phyloP scores from a whole-genome alignment of 1,140 invertebrate genomes.

The Plodia interpunctella region DNA sequence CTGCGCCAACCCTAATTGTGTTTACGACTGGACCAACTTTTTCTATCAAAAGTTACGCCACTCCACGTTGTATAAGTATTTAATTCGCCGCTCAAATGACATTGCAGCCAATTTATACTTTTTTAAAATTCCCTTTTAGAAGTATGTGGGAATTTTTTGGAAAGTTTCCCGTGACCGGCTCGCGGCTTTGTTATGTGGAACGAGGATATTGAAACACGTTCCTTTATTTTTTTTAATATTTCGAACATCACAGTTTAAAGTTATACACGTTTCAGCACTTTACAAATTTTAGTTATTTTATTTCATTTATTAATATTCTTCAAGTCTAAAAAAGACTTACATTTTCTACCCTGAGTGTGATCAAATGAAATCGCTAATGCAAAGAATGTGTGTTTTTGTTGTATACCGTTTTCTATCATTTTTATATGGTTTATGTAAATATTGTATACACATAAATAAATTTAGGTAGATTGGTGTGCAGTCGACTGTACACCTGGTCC shows the following conservation, averaged over 20 bases:
- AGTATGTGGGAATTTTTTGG: not conserved
- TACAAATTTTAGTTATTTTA: too few relatives aligned
- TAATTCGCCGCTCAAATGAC: slow-evolving; percentile 22
- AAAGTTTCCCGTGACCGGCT: not conserved
- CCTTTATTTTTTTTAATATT: not conserved
- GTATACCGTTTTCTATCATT: too few relatives aligned
- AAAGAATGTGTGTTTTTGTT: too few relatives aligned
- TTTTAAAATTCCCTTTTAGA: slow-evolving; percentile 13
- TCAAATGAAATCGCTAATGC: too few relatives aligned
- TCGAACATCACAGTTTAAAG: not conserved
- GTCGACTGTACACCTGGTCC: too few relatives aligned
- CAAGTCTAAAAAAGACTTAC: too few relatives aligned
- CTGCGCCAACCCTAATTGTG: slow-evolving; percentile 19
- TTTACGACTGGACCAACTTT: slow-evolving; percentile 22
- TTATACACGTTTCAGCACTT: too few relatives aligned
- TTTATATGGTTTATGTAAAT: too few relatives aligned
- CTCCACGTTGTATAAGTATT: slow-evolving; percentile 23
- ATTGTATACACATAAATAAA: too few relatives aligned
- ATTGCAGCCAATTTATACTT: slow-evolving; percentile 17
- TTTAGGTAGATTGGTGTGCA: too few relatives aligned
- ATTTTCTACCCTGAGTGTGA: too few relatives aligned
- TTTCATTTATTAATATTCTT: too few relatives aligned
- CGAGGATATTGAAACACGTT: not conserved
- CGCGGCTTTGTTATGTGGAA: not conserved
- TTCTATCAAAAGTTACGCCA: slow-evolving; percentile 26